These are phyloP conservation scores for Erannis defoliaria DNA, from an alignment of 2,888 invertebrate species.

Conservation along the genomic window DNA sequence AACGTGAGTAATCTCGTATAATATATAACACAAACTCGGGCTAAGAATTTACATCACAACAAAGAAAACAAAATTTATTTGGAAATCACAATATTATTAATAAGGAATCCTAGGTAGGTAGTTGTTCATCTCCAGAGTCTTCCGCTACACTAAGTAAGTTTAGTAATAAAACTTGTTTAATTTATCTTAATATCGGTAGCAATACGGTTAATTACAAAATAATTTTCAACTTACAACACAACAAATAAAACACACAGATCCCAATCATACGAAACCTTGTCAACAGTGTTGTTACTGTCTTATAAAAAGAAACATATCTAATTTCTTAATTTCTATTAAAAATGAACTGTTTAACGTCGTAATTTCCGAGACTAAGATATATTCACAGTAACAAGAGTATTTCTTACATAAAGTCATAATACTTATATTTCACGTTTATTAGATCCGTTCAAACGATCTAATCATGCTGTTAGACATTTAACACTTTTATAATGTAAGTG, in stretches of 20 bases:
- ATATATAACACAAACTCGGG: too few species aligned
- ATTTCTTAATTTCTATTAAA: conserved; percentile 17
- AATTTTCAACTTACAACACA: background rate
- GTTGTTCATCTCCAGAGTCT: too few species aligned
- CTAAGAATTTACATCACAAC: too few species aligned
- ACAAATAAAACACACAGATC: background rate
- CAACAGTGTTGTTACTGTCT: conserved; percentile 2
- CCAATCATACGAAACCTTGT: conserved; percentile 1
- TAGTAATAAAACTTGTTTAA: too few species aligned
- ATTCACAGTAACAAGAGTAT: conserved; percentile 19
- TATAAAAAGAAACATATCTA: conserved; percentile 11
- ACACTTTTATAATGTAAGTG: conserved; percentile 51
- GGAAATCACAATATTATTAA: too few species aligned
- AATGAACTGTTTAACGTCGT: conserved; percentile 10
- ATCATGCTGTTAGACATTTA: conserved; percentile 51
- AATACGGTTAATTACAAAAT: conserved; percentile 5
- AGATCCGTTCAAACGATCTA: conserved; percentile 42
- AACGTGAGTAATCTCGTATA: too few species aligned
- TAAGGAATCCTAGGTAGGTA: too few species aligned
- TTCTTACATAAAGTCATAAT: conserved; percentile 26
- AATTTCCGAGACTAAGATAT: conserved; percentile 12
- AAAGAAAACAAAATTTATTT: too few species aligned
- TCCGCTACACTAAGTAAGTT: too few species aligned
- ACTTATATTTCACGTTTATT: conserved; percentile 43
- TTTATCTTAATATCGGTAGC: background rate